Percentiles rank a stretch among this genome's conserved stretches.
Evolutionary conservation across 2,113 vertebrate genomes (phyloP).

Genomic region (Pitta sordida): DNA sequence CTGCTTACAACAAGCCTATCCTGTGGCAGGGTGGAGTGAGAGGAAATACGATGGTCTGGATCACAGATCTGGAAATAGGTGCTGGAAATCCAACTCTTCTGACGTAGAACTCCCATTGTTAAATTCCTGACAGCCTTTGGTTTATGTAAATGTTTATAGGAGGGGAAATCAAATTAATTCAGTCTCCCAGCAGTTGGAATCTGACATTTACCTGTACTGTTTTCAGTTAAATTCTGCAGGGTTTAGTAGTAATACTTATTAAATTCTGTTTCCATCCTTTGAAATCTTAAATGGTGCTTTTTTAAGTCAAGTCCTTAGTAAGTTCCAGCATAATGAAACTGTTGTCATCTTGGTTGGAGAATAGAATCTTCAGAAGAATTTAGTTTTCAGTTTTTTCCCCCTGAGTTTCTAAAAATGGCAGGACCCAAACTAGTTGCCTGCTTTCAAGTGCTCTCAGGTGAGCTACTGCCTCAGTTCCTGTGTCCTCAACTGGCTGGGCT

Average conservation of each 20-base stretch:
- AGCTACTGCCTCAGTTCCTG: background rate
- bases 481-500: background rate
- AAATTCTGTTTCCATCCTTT: background rate
- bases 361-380: background rate
- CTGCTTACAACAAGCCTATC: constrained; percentile 27
- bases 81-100: constrained; percentile 30
- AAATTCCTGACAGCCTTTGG: background rate
- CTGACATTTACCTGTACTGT: background rate
- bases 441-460: background rate
- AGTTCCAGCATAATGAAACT: background rate
- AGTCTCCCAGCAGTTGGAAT: background rate
- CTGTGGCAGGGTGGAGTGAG: background rate
- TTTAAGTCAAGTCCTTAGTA: background rate
- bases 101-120: background rate
- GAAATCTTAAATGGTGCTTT: background rate
- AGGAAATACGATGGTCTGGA: background rate
- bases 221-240: background rate
- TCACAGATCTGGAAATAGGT: constrained; percentile 44
- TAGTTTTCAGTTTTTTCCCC: background rate
- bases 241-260: background rate
- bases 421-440: background rate
- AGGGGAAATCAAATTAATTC: background rate
- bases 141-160: background rate
- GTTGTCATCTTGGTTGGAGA: background rate
- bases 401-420: background rate